These are phyloP conservation scores for Melinopterus prodromus DNA, from an alignment of 2,888 invertebrate genomes.

Conservation along the genomic window DNA sequence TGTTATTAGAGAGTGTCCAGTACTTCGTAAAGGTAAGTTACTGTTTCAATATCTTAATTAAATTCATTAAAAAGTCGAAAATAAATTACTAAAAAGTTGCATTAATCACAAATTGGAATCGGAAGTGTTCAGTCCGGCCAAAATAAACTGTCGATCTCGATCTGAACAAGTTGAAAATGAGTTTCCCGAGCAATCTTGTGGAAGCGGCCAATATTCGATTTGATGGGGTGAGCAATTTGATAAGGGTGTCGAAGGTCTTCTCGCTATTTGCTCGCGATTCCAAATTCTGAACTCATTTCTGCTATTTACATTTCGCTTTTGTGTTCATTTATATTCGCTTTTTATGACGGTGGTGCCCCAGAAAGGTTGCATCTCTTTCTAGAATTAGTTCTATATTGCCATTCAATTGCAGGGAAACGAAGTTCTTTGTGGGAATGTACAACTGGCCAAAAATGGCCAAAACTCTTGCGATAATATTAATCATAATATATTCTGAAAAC, in stretches of 20 bases:
- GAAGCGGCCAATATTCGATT: neutral
- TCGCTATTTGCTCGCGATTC: neutral
- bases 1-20: conserved; percentile 71
- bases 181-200: neutral
- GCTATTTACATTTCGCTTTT: neutral
- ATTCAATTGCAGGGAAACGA: neutral
- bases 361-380: neutral
- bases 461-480: too few species aligned
- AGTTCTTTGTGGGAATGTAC: too few species aligned
- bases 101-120: too few species aligned
- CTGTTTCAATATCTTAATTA: neutral
- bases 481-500: too few species aligned
- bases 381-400: neutral
- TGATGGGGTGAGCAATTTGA: neutral
- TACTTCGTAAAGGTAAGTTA: conserved; percentile 67
- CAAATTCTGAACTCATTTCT: neutral
- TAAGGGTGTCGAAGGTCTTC: neutral
- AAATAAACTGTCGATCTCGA: neutral
- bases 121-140: neutral
- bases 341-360: neutral
- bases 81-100: too few species aligned
- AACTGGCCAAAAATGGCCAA: too few species aligned
- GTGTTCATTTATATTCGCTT: neutral
- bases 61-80: too few species aligned
- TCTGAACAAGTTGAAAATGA: neutral